These are phyloP conservation scores for Rotaria macrura DNA, from an alignment of 2,888 invertebrate genomes.

Conservation along the genomic window DNA sequence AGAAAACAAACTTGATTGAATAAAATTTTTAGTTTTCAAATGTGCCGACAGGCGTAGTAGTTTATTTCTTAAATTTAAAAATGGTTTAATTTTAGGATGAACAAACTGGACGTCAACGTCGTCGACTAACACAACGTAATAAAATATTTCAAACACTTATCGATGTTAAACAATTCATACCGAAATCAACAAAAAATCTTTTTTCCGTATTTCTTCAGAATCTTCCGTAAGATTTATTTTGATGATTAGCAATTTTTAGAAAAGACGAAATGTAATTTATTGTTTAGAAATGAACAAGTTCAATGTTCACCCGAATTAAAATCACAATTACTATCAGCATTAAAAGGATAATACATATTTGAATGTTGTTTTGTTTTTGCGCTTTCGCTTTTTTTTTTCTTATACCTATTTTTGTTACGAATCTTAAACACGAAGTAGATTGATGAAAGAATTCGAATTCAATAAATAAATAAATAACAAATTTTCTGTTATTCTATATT, in stretches of 20 bases:
- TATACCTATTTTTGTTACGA: not conserved
- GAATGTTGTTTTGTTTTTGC: not conserved
- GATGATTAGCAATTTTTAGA: not conserved
- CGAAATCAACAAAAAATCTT: conserved; percentile 1
- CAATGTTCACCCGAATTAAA: not conserved
- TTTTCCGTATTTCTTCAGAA: not conserved
- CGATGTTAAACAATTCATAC: not conserved
- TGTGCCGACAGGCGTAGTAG: too few relatives aligned
- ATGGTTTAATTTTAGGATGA: conserved; percentile 21
- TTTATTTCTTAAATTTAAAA: too few relatives aligned
- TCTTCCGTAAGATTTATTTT: not conserved
- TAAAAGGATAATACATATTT: not conserved
- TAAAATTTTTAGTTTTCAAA: too few relatives aligned
- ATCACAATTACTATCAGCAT: conserved; percentile 7
- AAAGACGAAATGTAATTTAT: not conserved
- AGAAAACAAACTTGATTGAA: too few relatives aligned
- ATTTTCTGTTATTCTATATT: not conserved
- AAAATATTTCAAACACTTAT: not conserved
- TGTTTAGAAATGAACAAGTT: not conserved
- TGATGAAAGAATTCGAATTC: too few relatives aligned
- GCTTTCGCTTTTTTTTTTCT: not conserved
- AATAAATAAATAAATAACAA: too few relatives aligned
- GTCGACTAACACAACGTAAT: not conserved
- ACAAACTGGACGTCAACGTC: conserved; percentile 3
- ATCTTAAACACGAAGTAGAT: not conserved